These are phyloP conservation scores for Onthophagus taurus DNA, from an alignment of 1,140 invertebrate genomes.

Conservation along the genomic window DNA sequence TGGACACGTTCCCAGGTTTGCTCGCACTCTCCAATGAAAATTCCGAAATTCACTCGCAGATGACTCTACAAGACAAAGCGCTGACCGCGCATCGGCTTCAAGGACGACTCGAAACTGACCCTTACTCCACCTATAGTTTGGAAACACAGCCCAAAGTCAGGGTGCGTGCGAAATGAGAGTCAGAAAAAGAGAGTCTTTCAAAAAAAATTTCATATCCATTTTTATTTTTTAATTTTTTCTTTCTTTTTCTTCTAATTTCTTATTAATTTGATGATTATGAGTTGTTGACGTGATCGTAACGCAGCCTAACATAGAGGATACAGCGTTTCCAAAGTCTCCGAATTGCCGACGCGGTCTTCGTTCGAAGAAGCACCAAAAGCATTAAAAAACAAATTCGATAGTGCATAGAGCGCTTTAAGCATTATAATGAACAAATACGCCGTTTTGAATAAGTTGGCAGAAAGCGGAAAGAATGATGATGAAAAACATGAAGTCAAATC, in stretches of 20 bases:
- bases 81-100: conserved; percentile 17
- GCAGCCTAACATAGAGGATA: conserved; percentile 13
- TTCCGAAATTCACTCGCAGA: conserved; percentile 13
- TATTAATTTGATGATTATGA: conserved; percentile 1
- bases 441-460: no score
- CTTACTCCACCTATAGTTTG: conserved; percentile 40
- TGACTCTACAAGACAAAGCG: conserved; percentile 11
- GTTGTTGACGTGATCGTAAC: conserved; percentile 7
- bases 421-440: no score
- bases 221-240: no score
- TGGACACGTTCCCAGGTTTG: conserved; percentile 44
- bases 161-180: conserved; percentile 14
- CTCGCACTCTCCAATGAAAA: conserved; percentile 32
- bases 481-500: conserved; percentile 3
- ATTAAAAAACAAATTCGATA: background rate
- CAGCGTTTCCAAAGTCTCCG: background rate
- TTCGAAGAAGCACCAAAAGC: background rate
- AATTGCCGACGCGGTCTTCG: background rate
- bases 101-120: conserved; percentile 26
- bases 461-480: conserved; percentile 6
- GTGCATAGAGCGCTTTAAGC: no score
- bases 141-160: conserved; percentile 40
- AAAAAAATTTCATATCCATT: no score
- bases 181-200: background rate
- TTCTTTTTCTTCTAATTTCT: no score